A percentile compares a stretch with the other conserved stretches of the same genome.
phyloP scores from a whole-genome alignment of 1,140 invertebrate genomes.

The Bombyx mori region DNA sequence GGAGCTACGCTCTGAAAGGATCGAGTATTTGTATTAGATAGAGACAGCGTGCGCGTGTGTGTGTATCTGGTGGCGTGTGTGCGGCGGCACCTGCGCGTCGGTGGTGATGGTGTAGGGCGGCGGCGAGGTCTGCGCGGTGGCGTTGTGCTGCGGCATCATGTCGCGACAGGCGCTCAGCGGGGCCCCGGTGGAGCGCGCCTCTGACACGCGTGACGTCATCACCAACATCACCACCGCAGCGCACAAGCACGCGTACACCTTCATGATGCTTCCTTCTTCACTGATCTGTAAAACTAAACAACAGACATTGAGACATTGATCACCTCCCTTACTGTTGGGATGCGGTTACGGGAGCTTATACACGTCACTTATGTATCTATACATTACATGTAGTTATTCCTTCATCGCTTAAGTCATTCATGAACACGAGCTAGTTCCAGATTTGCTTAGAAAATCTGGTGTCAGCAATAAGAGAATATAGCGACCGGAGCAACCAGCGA shows the following conservation, averaged over 20 bases:
- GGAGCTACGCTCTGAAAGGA: constrained; percentile 36
- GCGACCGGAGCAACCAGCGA: background rate
- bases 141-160: constrained; percentile 1
- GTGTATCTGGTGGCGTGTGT: background rate
- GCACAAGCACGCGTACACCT: background rate
- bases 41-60: background rate
- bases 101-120: constrained; percentile 1
- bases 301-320: background rate
- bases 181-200: background rate
- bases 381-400: background rate
- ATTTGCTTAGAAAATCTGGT: background rate
- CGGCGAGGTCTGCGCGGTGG: background rate
- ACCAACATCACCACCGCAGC: background rate
- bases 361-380: background rate
- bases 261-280: background rate
- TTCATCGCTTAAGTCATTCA: background rate
- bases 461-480: background rate
- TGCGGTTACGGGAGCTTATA: background rate
- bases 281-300: background rate
- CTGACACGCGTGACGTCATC: background rate
- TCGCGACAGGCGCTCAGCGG: constrained; percentile 1
- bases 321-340: background rate
- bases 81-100: background rate
- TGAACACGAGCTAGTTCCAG: background rate
- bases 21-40: background rate